A percentile compares a stretch with the other conserved stretches of the same genome.
Evolutionary conservation across 1,140 invertebrate genomes (phyloP).

Genomic region (Drosophila neocordata): DNA sequence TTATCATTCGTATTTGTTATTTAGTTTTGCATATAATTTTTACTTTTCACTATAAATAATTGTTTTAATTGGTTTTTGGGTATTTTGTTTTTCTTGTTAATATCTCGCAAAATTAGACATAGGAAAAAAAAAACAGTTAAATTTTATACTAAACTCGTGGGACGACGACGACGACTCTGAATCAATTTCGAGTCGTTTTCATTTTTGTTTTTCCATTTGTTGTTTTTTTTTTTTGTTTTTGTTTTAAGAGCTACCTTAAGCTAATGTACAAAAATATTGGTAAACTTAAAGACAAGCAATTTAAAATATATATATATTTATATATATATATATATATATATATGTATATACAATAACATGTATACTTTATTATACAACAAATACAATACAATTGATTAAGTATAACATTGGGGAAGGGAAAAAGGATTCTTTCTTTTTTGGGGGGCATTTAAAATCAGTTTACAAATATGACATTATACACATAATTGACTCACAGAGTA

Average conservation of each 20-base stretch:
- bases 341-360: constrained; percentile 47
- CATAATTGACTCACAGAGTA: constrained; percentile 75
- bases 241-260: constrained; percentile 63
- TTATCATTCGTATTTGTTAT: constrained; percentile 36
- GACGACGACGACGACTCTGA: constrained; percentile 3
- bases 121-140: constrained; percentile 29
- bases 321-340: constrained; percentile 58
- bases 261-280: constrained; percentile 75
- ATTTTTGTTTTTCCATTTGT: constrained; percentile 7
- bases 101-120: constrained; percentile 1
- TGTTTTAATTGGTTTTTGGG: constrained; percentile 22
- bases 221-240: constrained; percentile 31
- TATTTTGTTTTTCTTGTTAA: constrained; percentile 21
- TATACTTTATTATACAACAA: constrained; percentile 46
- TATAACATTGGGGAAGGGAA: constrained; percentile 14
- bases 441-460: constrained; percentile 34
- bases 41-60: constrained; percentile 1
- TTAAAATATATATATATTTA: constrained; percentile 42
- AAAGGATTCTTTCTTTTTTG: too few relatives aligned
- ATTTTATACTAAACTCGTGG: constrained; percentile 25
- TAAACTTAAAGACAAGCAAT: constrained; percentile 71
- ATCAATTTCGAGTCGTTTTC: neutral
- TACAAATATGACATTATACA: constrained; percentile 54
- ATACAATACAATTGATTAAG: constrained; percentile 26
- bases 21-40: constrained; percentile 14